A percentile compares a stretch with the other conserved stretches of the same genome.
These are phyloP conservation scores for Balaeniceps rex DNA, from an alignment of 2,113 vertebrate species.

Conservation along the genomic window DNA sequence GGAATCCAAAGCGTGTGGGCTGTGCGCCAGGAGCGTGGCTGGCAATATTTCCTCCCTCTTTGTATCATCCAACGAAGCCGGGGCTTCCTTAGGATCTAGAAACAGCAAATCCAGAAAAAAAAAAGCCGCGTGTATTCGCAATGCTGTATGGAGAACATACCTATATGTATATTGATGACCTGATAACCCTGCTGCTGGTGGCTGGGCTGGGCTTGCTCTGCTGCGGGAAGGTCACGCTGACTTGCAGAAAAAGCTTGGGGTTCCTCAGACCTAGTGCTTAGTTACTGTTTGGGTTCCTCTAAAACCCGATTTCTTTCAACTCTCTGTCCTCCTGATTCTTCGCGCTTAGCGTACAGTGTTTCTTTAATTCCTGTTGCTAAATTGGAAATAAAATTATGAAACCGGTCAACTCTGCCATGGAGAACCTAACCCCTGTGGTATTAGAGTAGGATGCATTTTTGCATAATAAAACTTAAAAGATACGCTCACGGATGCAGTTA, in stretches of 20 bases:
- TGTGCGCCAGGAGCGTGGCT: not conserved
- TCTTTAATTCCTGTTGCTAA: not conserved
- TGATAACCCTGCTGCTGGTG: not conserved
- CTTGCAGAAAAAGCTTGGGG: not conserved
- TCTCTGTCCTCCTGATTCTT: not conserved
- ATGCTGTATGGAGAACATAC: not conserved
- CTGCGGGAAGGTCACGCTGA: not conserved
- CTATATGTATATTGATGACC: not conserved
- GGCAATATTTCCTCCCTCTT: not conserved
- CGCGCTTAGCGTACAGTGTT: rapidly evolving
- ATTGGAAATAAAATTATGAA: not conserved
- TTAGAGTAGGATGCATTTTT: not conserved
- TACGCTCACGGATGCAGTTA: not conserved
- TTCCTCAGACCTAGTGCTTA: not conserved
- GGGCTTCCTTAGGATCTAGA: not conserved
- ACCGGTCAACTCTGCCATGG: not conserved
- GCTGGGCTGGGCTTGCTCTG: not conserved
- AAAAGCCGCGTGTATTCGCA: rapidly evolving
- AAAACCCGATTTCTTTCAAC: not conserved
- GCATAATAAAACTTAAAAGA: not conserved
- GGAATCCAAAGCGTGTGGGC: not conserved
- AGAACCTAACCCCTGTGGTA: not conserved
- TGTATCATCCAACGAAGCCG: rapidly evolving
- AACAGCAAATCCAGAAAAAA: not conserved
- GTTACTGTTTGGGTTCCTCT: not conserved